Base-by-base conservation (phyloP, 2,888 invertebrate species). In the Synanthedon tipuliformis region DNA sequence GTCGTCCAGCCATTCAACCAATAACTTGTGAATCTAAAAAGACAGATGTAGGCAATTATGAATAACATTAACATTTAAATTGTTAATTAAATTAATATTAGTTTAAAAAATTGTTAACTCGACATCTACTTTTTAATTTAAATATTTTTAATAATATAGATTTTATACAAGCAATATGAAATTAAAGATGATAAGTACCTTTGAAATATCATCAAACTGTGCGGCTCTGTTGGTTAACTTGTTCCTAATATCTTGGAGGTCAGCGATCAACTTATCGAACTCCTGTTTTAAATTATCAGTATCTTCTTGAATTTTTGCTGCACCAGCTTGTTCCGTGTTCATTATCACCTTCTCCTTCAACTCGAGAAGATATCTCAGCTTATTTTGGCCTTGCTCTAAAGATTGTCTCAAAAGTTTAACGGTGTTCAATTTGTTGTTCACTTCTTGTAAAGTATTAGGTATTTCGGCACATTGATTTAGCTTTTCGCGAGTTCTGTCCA, bases 271-370 rank as follows among this genome's bases (percentile, higher is more conserved):
- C 69, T 94, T 95, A 60, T 98, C 97, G 74, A 97, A 96, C 73
- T 97, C 97, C 64, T 92, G 91, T 69, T 96, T 95, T 23, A 97
- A 81, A 59, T 91, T 92, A 70, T 96, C 96, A 0, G 96, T 96
- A 65, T 96, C 96, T 71, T 97, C 96, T 69, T 96, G 93, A 55
- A 98, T 96, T 74, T 95, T 95, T 0, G 92, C 92, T 0, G 95
- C 95, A 0, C 98, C 98, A 52, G 91, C 90, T 60, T 94, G 93
- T 78, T 96, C 96, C 0, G 97, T 98, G 69, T 96, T 97, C 89
- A 97, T 93, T 8, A 96, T 94, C 0, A 97, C 96, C 69, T 95
- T 94, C 75, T 98, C 98, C 69, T 97, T 97, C 2, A 97, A 85
- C 68, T 98, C 98, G 40, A 96, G 81, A 51, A 96, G 92, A 71